Evolutionary conservation across 2,113 vertebrate species (phyloP).

Genomic region (Cololabis saira): DNA sequence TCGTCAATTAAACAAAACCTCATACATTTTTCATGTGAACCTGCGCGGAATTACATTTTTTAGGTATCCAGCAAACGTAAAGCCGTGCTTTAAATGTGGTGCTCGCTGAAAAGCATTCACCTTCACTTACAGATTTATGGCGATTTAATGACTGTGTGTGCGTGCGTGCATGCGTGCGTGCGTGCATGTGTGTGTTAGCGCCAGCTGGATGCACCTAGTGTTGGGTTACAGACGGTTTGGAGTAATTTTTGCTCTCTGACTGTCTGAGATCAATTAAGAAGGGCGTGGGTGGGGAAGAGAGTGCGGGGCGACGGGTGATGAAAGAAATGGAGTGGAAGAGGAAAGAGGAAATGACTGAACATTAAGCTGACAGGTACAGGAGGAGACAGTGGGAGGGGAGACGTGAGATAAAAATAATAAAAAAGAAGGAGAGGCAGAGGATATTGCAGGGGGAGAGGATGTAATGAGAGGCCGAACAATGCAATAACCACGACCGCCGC

Average conservation of each 20-base stretch:
- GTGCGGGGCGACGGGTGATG: constrained; percentile 21
- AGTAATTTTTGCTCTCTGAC: constrained; percentile 61
- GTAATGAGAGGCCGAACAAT: constrained; percentile 53
- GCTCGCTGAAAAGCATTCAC: constrained; percentile 58
- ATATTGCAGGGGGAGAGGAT: constrained; percentile 58
- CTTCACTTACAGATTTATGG: constrained; percentile 53
- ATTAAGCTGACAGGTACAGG: constrained; percentile 65
- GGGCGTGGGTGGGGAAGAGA: constrained; percentile 37
- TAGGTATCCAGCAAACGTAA: not conserved
- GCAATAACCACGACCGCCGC: constrained; percentile 37
- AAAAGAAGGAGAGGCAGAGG: constrained; percentile 20
- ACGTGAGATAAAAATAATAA: constrained; percentile 27
- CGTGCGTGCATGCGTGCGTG: constrained; percentile 41
- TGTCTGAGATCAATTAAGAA: constrained; percentile 76
- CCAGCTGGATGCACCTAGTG: constrained; percentile 69
- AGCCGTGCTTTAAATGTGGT: constrained; percentile 33
- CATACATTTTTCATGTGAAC: not conserved
- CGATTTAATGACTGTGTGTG: constrained; percentile 36
- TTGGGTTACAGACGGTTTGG: constrained; percentile 74
- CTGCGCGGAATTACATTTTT: too few relatives aligned
- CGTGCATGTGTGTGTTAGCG: constrained; percentile 48
- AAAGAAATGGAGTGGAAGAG: constrained; percentile 63
- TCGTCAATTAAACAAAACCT: not conserved
- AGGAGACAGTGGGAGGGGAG: constrained; percentile 37
- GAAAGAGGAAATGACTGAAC: constrained; percentile 72